A percentile compares a stretch with the other conserved stretches of the same genome.
Conservation (phyloP, 2,797 vertebrate species). For the Microctenopoma steveboyesi region DNA sequence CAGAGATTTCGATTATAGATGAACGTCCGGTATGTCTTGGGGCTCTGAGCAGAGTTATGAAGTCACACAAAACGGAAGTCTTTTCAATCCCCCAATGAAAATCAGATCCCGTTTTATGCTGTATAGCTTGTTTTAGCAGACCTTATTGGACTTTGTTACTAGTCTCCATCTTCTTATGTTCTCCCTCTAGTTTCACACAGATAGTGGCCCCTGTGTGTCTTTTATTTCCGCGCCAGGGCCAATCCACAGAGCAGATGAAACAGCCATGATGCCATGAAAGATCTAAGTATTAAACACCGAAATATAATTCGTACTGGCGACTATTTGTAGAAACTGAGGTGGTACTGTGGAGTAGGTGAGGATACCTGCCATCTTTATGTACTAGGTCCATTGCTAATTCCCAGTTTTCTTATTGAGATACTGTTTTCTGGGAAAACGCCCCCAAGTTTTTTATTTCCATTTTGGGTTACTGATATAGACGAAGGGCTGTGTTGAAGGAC, state of each 20-base stretch:
- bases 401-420: slow-evolving; percentile 43
- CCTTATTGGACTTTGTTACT: slow-evolving; percentile 31
- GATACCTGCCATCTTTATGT: slow-evolving; percentile 54
- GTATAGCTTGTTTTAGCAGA: slow-evolving; percentile 55
- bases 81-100: slow-evolving; percentile 48
- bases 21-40: slow-evolving; percentile 53
- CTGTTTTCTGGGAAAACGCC: slow-evolving; percentile 30
- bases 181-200: slow-evolving; percentile 53
- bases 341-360: slow-evolving; percentile 44
- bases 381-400: slow-evolving; percentile 51
- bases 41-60: slow-evolving; percentile 64
- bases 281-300: background rate
- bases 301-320: slow-evolving; percentile 5
- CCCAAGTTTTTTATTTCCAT: slow-evolving; percentile 35
- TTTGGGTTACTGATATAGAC: slow-evolving; percentile 42
- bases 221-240: slow-evolving; percentile 21
- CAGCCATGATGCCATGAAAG: background rate
- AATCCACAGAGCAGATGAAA: slow-evolving; percentile 33
- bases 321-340: slow-evolving; percentile 2
- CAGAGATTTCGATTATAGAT: slow-evolving; percentile 61
- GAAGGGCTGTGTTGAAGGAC: slow-evolving; percentile 61
- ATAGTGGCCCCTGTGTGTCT: slow-evolving; percentile 48
- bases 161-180: slow-evolving; percentile 34
- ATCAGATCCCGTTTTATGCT: slow-evolving; percentile 48
- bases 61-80: slow-evolving; percentile 45